These are phyloP conservation scores for Acanthosepion esculentum DNA, from an alignment of 2,888 invertebrate genomes.

Conservation along the genomic window DNA sequence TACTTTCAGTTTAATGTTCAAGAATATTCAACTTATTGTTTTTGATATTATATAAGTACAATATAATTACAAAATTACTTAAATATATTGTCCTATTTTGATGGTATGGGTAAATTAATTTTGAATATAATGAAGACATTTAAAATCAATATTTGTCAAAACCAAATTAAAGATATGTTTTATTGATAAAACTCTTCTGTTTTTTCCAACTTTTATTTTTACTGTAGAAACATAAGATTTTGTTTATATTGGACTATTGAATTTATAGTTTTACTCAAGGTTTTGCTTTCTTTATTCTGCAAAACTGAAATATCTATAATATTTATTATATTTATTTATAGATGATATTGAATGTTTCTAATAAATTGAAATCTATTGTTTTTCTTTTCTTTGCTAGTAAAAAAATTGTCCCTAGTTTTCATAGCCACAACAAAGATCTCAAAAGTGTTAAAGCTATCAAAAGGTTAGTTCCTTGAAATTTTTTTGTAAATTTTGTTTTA, in stretches of 20 bases:
- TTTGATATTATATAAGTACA: no score
- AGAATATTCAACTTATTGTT: no score
- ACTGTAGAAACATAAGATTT: neutral
- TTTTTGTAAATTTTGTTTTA: no score
- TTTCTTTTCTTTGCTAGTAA: neutral
- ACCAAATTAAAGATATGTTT: neutral
- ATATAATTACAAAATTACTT: no score
- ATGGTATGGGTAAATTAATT: neutral
- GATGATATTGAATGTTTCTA: neutral
- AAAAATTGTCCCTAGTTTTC: neutral
- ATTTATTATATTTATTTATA: neutral
- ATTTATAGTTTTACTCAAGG: neutral
- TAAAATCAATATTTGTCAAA: neutral
- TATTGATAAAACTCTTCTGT: neutral
- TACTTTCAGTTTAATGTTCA: no score
- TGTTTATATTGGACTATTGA: neutral
- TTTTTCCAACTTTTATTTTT: neutral
- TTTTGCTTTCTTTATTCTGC: neutral
- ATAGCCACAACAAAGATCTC: neutral
- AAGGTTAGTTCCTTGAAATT: neutral
- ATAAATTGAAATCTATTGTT: neutral
- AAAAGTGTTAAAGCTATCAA: neutral
- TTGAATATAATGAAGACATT: neutral
- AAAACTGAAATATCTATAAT: neutral
- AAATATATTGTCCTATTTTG: no score